Percentiles rank a stretch among this genome's conserved stretches.
phyloP scores from a whole-genome alignment of 2,888 invertebrate species.

The Cheilosia variabilis region DNA sequence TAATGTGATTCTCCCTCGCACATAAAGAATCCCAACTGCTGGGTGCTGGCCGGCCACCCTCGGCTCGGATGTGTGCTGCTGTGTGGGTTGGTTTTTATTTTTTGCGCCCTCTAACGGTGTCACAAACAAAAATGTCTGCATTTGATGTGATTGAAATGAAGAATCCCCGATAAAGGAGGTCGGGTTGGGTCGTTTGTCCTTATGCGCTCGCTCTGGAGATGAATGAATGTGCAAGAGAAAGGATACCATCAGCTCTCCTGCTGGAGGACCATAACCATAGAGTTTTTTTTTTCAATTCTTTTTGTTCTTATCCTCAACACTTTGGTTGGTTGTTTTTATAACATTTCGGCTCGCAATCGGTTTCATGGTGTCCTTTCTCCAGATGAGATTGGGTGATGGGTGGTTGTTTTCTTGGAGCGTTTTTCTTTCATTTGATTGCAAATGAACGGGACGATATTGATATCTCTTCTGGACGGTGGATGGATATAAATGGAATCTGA shows the following conservation, averaged over 20 bases:
- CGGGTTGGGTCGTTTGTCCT: constrained; percentile 77
- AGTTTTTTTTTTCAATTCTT: constrained; percentile 33
- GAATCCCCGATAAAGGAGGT: constrained; percentile 78
- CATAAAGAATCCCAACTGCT: constrained; percentile 27
- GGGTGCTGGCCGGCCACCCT: constrained; percentile 23
- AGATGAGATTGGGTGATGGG: constrained; percentile 60
- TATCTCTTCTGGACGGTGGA: constrained; percentile 53
- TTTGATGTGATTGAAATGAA: constrained; percentile 79
- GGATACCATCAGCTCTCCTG: constrained; percentile 60
- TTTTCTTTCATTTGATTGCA: constrained; percentile 41
- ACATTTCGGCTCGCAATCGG: constrained; percentile 34
- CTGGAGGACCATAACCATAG: constrained; percentile 39
- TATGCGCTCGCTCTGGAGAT: constrained; percentile 61
- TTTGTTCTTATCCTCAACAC: constrained; percentile 55
- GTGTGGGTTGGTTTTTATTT: constrained; percentile 36
- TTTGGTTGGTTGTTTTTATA: constrained; percentile 53
- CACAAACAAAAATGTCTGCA: constrained; percentile 78
- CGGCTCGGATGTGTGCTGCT: constrained; percentile 5
- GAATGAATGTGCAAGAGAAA: constrained; percentile 73
- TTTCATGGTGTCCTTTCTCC: constrained; percentile 45
- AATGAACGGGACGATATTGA: constrained; percentile 41
- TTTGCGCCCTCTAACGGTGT: constrained; percentile 73
- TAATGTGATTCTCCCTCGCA: constrained; percentile 35
- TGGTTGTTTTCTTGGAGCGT: constrained; percentile 50
- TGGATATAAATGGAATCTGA: constrained; percentile 74